phyloP scores from a whole-genome alignment of 2,888 invertebrate genomes.

The Tachina lurida region DNA sequence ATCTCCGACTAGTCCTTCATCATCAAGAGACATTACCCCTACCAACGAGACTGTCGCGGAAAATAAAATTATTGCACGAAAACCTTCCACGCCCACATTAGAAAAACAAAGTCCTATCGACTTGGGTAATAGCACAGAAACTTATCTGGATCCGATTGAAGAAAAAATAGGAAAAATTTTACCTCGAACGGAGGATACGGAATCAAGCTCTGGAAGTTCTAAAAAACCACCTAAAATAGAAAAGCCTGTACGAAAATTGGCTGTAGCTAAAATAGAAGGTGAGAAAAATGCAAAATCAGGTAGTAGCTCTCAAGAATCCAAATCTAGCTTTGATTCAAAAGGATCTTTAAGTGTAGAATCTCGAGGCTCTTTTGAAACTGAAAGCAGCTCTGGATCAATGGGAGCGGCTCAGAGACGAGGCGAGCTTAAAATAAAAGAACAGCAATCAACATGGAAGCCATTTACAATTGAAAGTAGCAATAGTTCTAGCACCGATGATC shows the following conservation, averaged over 20 bases:
- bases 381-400: slow-evolving; percentile 89
- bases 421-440: slow-evolving; percentile 85
- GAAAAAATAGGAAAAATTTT: slow-evolving; percentile 83
- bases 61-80: slow-evolving; percentile 76
- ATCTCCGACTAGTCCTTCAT: slow-evolving; percentile 83
- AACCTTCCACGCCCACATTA: slow-evolving; percentile 85
- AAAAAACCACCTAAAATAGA: slow-evolving; percentile 84
- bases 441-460: slow-evolving; percentile 91
- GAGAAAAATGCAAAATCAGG: slow-evolving; percentile 81
- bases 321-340: slow-evolving; percentile 86
- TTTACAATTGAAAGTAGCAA: slow-evolving; percentile 93
- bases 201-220: slow-evolving; percentile 85
- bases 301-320: slow-evolving; percentile 84
- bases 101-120: slow-evolving; percentile 87
- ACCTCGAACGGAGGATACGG: slow-evolving; percentile 85
- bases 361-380: slow-evolving; percentile 89
- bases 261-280: slow-evolving; percentile 83
- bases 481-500: slow-evolving; percentile 93
- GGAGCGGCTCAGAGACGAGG: slow-evolving; percentile 88
- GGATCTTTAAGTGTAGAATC: slow-evolving; percentile 88
- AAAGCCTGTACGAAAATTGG: slow-evolving; percentile 81
- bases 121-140: slow-evolving; percentile 85
- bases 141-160: slow-evolving; percentile 82
- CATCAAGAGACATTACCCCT: slow-evolving; percentile 83
- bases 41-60: slow-evolving; percentile 76